Percentiles rank a stretch among this genome's conserved stretches.
phyloP scores from a whole-genome alignment of 2,113 vertebrate genomes.

The Callipepla squamata region DNA sequence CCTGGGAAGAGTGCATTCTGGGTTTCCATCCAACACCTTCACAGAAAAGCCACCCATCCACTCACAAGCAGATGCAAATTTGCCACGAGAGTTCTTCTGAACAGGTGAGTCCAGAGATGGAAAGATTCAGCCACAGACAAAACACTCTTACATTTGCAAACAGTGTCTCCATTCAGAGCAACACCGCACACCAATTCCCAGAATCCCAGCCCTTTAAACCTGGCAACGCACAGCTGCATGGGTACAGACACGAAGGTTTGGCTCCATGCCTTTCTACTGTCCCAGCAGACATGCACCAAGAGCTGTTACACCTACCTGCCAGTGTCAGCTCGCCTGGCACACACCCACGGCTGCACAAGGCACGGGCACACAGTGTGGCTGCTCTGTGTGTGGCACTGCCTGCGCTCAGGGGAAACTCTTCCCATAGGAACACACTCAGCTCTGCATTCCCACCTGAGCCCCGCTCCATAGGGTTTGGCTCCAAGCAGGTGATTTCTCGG shows the following conservation, averaged over 20 bases:
- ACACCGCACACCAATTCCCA: fast-evolving
- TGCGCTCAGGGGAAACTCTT: not conserved
- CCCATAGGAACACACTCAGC: slow-evolving; percentile 36
- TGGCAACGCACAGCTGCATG: not conserved
- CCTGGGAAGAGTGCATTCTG: not conserved
- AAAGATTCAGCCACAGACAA: not conserved
- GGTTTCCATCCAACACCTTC: not conserved
- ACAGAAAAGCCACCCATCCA: not conserved
- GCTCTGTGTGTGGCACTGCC: slow-evolving; percentile 18
- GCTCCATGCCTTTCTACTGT: not conserved
- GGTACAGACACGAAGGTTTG: not conserved
- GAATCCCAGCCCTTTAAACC: not conserved
- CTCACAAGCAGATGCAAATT: not conserved
- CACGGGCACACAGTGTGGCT: fast-evolving
- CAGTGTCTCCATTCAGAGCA: not conserved
- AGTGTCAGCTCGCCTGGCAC: not conserved
- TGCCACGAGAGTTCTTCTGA: not conserved
- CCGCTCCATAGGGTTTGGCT: not conserved
- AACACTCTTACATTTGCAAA: not conserved
- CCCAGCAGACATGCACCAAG: not conserved
- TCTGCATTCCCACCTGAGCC: slow-evolving; percentile 4
- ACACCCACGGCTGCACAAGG: not conserved
- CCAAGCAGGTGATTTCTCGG: not conserved
- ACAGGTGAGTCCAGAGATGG: not conserved
- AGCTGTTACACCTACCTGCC: not conserved